phyloP scores from a whole-genome alignment of 2,797 vertebrate genomes.

The Yasuhikotakia modesta region DNA sequence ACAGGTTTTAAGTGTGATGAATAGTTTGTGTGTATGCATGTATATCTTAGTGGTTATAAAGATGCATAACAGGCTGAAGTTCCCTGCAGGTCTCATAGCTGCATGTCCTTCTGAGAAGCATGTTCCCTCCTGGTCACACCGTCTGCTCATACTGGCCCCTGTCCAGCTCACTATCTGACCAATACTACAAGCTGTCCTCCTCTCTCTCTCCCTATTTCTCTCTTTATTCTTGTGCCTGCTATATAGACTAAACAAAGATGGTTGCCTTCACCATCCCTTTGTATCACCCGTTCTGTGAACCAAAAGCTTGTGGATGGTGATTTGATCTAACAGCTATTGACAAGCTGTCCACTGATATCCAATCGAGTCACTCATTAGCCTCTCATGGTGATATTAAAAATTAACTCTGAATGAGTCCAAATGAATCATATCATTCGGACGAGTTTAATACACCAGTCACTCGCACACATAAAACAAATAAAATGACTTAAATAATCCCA shows the following conservation, averaged over 20 bases:
- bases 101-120: conserved; percentile 33
- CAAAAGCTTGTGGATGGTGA: conserved; percentile 6
- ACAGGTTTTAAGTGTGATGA: conserved; percentile 19
- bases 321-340: conserved; percentile 10
- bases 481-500: background rate
- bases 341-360: conserved; percentile 21
- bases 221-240: background rate
- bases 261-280: background rate
- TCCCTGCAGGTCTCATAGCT: conserved; percentile 44
- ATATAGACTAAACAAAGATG: conserved; percentile 19
- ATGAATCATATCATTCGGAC: conserved; percentile 24
- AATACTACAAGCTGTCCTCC: conserved; percentile 37
- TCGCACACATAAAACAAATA: conserved; percentile 13
- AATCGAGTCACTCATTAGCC: conserved; percentile 19
- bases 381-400: conserved; percentile 21
- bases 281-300: background rate
- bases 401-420: conserved; percentile 8
- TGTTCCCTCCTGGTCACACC: conserved; percentile 36
- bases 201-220: background rate
- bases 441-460: background rate
- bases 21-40: background rate
- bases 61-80: conserved; percentile 32
- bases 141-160: conserved; percentile 53
- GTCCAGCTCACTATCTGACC: conserved; percentile 47
- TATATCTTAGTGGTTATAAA: conserved; percentile 22